These are phyloP conservation scores for Sphaeramia orbicularis DNA, from an alignment of 2,797 vertebrate species.

Conservation along the genomic window DNA sequence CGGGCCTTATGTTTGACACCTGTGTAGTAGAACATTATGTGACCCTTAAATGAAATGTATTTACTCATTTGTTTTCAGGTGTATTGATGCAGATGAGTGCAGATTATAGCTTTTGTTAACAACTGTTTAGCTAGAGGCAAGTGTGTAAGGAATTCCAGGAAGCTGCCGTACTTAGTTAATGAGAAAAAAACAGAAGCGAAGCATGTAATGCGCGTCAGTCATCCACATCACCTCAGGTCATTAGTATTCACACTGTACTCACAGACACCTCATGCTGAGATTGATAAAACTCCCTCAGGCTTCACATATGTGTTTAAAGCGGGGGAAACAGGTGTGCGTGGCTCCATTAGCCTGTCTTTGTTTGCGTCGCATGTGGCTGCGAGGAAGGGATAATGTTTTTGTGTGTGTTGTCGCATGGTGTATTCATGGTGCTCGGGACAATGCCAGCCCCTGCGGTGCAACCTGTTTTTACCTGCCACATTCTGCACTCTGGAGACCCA, in stretches of 20 bases:
- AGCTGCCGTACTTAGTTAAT: constrained; percentile 17
- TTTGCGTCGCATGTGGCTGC: constrained; percentile 53
- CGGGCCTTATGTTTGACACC: no score
- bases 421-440: constrained; percentile 19
- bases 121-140: constrained; percentile 13
- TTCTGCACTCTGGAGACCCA: constrained; percentile 30
- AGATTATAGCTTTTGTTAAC: constrained; percentile 6
- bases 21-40: no score
- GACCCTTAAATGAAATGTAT: neutral
- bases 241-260: constrained; percentile 63
- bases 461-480: constrained; percentile 39
- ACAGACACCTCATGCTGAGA: constrained; percentile 42
- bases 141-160: constrained; percentile 21
- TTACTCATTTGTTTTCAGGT: neutral
- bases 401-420: constrained; percentile 30
- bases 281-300: constrained; percentile 55
- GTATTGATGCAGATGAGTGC: constrained; percentile 1
- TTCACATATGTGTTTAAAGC: constrained; percentile 38
- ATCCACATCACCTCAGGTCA: constrained; percentile 43
- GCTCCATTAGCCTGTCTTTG: constrained; percentile 38
- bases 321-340: constrained; percentile 53
- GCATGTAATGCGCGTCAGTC: constrained; percentile 34
- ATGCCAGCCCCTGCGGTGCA: constrained; percentile 24
- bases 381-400: constrained; percentile 10
- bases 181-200: constrained; percentile 8